Conservation (phyloP, 1,140 invertebrate species). For the Caenorhabditis elegans region WBcel235 BX284606.5:11258501-11259000, state of each 20-base stretch:
- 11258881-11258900: no score
- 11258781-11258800: conserved; percentile 33
- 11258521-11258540: conserved; percentile 45
- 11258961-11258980: no score
- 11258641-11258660: not conserved
- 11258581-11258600: conserved; percentile 50
- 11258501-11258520: conserved; percentile 38
- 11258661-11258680: conserved; percentile 46
- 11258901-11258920: no score
- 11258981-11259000: no score
- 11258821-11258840: not conserved
- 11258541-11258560: conserved; percentile 36
- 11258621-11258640: not conserved
- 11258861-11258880: not conserved
- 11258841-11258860: not conserved
- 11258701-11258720: conserved; percentile 50
- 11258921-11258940: no score
- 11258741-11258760: conserved; percentile 38
- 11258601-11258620: conserved; percentile 45
- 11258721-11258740: conserved; percentile 36
- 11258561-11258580: conserved; percentile 49
- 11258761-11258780: not conserved
- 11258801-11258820: conserved; percentile 35
- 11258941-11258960: no score
- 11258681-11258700: conserved; percentile 47